Evolutionary conservation across 2,113 vertebrate genomes (phyloP), one percentile per base, ranked within the genome.

Genomic region (Genyomyrus donnyi): DNA sequence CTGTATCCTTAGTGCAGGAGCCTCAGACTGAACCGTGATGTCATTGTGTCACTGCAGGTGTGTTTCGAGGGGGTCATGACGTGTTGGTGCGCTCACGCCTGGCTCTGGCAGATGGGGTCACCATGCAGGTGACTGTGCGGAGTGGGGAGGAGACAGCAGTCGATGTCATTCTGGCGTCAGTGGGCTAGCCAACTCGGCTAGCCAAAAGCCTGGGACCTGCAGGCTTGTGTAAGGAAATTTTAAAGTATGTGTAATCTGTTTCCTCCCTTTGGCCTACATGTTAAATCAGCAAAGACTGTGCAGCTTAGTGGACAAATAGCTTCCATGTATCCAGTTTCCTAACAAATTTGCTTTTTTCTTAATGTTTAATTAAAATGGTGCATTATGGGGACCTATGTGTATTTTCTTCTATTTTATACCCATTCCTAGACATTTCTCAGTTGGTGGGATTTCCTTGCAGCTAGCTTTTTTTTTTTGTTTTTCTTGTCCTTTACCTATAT

Each of bases 111-210:
- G 98, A 99, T 0, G 98, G 98, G 0, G 98, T 99, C 66, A 99
- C 98, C 90, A 99, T 99, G 98, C 98, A 99, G 94, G 98, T 99
- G 95, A 99, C 98, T 0, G 98, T 99, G 15, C 96, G 98, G 91
- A 99, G 98, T 93, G 92, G 92, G 21, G 97, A 98, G 1, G 97
- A 97, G 93, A 97, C 94, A 0, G 95, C 98, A 0, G 97, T 96
- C 0, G 98, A 99, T 31, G 96, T 99, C 93, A 97, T 99, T 94
- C 94, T 99, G 90, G 97, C 98, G 15, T 97, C 98, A 0, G 98
- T 99, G n/a, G 98, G 98, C 83, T 99, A 95, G 95, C 77, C 0
- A 10, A 2, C 46, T 85, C 21, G 4, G 10, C 56, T 39, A 27
- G 24, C 19, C 8, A 1, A 0, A 0, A n/a, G 42, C 0, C 0